Conservation (phyloP, 2,113 vertebrate genomes). For the Myiozetetes cayanensis region DNA sequence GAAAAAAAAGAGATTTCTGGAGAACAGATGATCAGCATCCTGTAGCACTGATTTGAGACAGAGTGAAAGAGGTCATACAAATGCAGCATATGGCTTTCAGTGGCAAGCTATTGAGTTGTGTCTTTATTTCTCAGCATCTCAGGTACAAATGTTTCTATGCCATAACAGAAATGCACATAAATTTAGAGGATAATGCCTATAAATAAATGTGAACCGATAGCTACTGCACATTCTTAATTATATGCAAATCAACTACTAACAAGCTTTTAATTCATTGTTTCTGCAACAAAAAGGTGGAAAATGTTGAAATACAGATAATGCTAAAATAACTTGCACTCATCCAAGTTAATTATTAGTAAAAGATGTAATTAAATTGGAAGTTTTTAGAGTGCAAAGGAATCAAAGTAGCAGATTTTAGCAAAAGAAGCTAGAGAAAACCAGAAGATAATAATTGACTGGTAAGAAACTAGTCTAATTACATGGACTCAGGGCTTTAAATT, state of each 20-base stretch:
- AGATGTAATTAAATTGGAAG: background rate
- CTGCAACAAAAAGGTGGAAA: background rate
- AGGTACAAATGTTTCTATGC: background rate
- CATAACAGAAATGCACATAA: background rate
- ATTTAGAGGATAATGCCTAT: background rate
- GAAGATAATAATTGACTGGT: background rate
- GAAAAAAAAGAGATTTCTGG: background rate
- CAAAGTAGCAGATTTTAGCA: background rate
- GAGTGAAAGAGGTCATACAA: conserved; percentile 4
- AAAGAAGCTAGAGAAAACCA: background rate
- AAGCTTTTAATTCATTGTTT: background rate
- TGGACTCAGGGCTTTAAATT: background rate
- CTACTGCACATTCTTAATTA: background rate
- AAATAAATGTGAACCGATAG: background rate
- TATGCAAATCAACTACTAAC: background rate
- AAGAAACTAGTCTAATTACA: background rate
- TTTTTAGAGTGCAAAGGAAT: background rate
- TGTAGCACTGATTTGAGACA: background rate
- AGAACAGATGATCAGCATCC: conserved; percentile 17
- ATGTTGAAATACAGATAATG: background rate
- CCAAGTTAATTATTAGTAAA: background rate
- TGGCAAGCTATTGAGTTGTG: background rate
- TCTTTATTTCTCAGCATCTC: background rate
- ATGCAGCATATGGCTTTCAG: background rate
- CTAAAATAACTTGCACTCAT: background rate